Base-by-base conservation (phyloP, 2,113 vertebrate species). In the Periophthalmodon schlosseri region DNA sequence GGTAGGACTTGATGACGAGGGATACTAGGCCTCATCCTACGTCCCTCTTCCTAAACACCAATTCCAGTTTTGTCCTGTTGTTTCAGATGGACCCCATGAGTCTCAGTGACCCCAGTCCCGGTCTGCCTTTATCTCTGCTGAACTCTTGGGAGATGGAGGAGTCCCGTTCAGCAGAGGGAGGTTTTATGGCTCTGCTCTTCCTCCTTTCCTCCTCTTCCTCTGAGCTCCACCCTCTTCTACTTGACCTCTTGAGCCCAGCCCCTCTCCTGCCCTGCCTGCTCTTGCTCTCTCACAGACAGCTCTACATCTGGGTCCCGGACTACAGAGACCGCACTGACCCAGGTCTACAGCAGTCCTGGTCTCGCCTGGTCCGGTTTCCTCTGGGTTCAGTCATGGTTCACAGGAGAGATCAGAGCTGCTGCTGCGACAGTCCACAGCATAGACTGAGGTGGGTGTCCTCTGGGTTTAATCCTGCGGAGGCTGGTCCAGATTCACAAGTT, bases 241-340 rank as follows among this genome's bases (percentile, higher is more conserved):
- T 70, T 0, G 89, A 93, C 63, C 58, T 89, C 2, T 74, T 91
- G 1, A 64, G 68, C 3, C 24, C 6, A 0, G 54, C 82, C 5
- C 66, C 91, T 86, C 56, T 90, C 73, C 91, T 94, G 73, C 96
- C 96, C 0, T 93, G 93, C 54, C 94, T 97, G 92, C 84, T 99
- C 77, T 93, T 98, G 84, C 93, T 99, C 67, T 97, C 96, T 0
- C 86, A 92, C 4, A 92, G 95, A 74, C 93, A 97, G 73, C 91
- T 99, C 66, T 96, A 96, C 20, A 87, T 97, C 80, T 88, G 98
- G 70, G 95, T 95, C 86, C 91, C 96, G 4, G 94, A 98, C 89
- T 96, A 97, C 69, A 78, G 75, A 95, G 84, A 92, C 94, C 20
- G 90, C 91, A 50, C 86, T 70, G 56, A 89, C 92, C 15, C 83